Base-by-base conservation (phyloP, 2,888 invertebrate species). In the Nephrocerus scutellatus region DNA sequence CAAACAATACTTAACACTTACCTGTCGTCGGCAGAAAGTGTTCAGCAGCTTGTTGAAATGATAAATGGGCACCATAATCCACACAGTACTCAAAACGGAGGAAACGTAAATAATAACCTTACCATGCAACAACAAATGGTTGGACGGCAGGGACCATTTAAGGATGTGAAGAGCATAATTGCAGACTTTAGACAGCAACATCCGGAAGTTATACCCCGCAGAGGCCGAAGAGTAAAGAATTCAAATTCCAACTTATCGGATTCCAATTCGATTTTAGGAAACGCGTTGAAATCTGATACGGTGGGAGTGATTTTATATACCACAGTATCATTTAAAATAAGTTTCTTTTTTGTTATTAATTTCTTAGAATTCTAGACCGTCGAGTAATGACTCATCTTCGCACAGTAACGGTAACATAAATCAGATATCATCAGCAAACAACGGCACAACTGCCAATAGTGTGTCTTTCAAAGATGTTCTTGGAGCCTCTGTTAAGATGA, bases 91-190 rank as follows among this genome's bases (percentile, higher is more conserved):
- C 30, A 44, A 15, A 48, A 50, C 35, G 47, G 47, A 24, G 3
- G 62, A 71, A 54, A 72, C 69, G 0, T 74, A 6, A 36, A 23
- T 10, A 22, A 12, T 8, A 39, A 33, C 5, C 23, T 8, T 19
- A 31, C 23, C n/a, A 34, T 36, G 7, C 46, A 46, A 25, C 39
- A 46, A 16, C 39, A 49, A 10, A 52, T 51, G 48, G 43, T 73
- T 68, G 83, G 83, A 1, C 72, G 82, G 1, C 84, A 84, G 57
- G 81, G 84, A 0, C 79, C 83, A 1, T 81, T 82, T n/a, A 77
- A 85, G 42, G 85, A 88, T 60, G 86, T 87, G 0, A 80, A 84
- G 59, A 82, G 84, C 5, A 83, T 87, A 39, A 84, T 85, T 55
- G 85, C 84, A 1, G 86, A 86, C 59, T 84, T 84, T 57, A 75